Evolutionary conservation across 1,140 invertebrate species (phyloP), one percentile per base, ranked within the genome.

Genomic region (Hirudo medicinalis): DNA sequence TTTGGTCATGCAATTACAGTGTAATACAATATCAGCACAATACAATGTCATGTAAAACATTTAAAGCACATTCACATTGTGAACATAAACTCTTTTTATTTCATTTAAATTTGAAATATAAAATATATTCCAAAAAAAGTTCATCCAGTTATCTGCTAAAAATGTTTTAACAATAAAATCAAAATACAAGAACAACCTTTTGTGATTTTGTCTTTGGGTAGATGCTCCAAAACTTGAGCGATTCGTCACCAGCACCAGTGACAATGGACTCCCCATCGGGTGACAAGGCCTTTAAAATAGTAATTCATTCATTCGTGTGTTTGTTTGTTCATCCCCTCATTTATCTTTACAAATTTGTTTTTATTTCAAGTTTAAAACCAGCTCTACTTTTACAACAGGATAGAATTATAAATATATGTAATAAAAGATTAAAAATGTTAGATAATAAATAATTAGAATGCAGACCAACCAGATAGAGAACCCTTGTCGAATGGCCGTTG

Each of bases 221-320:
- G 80, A 92, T 95, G 78, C 94, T 94, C 94, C 95, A 98, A 8
- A 97, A 81, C 69, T 91, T 84, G 4, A 98, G 82, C 0, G 94
- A 97, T 82, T 98, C 94, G 81, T 97, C 94, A 2, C 92, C 93
- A 67, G 90, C 91, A 20, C 92, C 91, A 70, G 92, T 95, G 1
- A 94, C 87, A 0, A 98, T 90, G 0, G 91, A 92, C 32, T 87
- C 88, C n/a, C 91, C 92, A 82, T 97, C 93, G 0, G 94, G 94
- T 9, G 93, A 95, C 85, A 95, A 88, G 3, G 90, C 89, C 69
- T 70, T 5, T 20, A 2, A 13, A 49, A 13, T 2, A 49, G 13
- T 49, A 1, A 49, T 49, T 49, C 43, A 9, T 49, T 49, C 13
- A 17, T 49, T 49, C 43, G 15, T 49, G 3, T 9, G 11, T 49